Evolutionary conservation across 2,888 invertebrate species (phyloP), one percentile per base, ranked within the genome.

Genomic region (Pristionchus entomophagus): DNA sequence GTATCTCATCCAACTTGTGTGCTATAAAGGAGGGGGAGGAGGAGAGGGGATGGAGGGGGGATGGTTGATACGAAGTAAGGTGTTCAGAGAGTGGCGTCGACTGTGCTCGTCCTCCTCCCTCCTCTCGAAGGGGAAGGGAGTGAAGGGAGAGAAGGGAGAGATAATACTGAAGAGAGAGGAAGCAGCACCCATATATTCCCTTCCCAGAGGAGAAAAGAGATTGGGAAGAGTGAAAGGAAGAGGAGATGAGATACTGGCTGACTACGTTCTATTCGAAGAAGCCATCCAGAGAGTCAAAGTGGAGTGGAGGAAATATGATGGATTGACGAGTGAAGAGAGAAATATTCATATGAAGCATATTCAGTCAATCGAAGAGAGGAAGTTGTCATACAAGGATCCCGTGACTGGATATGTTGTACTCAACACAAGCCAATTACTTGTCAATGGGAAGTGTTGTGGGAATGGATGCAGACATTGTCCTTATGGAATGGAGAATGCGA

Each of bases 401-500:
- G 59, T 84, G n/a, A 91, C 90, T 1, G 87, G 87, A 22, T 88
- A 88, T 69, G 56, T 85, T 2, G 92, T 92, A 10, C 89, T 91
- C 85, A 91, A 91, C 26, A 90, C 91, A 65, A 88, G 89, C 8
- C 90, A 92, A 86, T 88, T 92, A 82, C 84, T 93, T 69, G 65
- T 89, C 59, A 89, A 89, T 53, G 92, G 89, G 2, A 89, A 92
- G 86, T 93, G 93, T 80, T 93, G 93, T 86, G 93, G 93, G 22
- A 91, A 88, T 82, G 93, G 92, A 12, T 93, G 93, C 84, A 87
- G 93, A 62, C 93, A 93, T 87, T 93, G 93, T 87, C 91, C 93
- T 2, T 93, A 93, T 86, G 91, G 89, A 35, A 88, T 90, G 87
- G 89, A 89, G 35, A 92, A 91, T 85, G 91, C 91, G 14, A 80